Conservation (phyloP, 2,888 invertebrate species). For the Podotricha telesiphe region DNA sequence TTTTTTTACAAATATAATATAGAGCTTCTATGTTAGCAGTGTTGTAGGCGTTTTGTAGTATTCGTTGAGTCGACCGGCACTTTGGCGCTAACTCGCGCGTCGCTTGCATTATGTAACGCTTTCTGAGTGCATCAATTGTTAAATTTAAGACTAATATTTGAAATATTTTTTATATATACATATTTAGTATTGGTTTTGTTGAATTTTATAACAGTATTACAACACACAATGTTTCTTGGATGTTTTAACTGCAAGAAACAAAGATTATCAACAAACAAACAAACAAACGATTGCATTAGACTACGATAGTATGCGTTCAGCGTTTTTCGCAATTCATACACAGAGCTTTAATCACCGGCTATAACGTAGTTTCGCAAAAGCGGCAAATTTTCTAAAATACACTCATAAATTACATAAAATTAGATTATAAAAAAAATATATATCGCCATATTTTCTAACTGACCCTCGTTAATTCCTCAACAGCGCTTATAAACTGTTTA, state of each 20-base stretch:
- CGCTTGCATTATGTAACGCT: slow-evolving; percentile 42
- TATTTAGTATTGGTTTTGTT: slow-evolving; percentile 21
- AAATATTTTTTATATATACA: slow-evolving; percentile 53
- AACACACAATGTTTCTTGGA: not conserved
- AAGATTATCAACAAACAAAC: too few species aligned
- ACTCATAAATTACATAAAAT: not conserved
- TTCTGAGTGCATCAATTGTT: slow-evolving; percentile 41
- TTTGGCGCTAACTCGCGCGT: slow-evolving; percentile 17
- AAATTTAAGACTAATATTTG: slow-evolving; percentile 45
- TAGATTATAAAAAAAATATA: not conserved
- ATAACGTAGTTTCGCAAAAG: too few species aligned
- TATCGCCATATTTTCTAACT: not conserved
- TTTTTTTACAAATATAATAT: slow-evolving; percentile 22
- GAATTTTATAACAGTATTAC: slow-evolving; percentile 11
- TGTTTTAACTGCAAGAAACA: too few species aligned
- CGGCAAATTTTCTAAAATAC: too few species aligned
- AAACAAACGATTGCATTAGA: too few species aligned
- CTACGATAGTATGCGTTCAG: too few species aligned
- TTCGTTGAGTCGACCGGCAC: slow-evolving; percentile 4
- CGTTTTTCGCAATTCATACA: too few species aligned
- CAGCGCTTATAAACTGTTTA: not conserved
- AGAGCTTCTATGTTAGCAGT: not conserved
- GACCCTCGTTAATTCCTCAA: not conserved
- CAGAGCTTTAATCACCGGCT: too few species aligned
- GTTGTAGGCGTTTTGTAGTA: slow-evolving; percentile 9